Percentiles rank a stretch among this genome's conserved stretches.
Evolutionary conservation across 2,888 invertebrate genomes (phyloP).

Genomic region (Habroteleia sp.): DNA sequence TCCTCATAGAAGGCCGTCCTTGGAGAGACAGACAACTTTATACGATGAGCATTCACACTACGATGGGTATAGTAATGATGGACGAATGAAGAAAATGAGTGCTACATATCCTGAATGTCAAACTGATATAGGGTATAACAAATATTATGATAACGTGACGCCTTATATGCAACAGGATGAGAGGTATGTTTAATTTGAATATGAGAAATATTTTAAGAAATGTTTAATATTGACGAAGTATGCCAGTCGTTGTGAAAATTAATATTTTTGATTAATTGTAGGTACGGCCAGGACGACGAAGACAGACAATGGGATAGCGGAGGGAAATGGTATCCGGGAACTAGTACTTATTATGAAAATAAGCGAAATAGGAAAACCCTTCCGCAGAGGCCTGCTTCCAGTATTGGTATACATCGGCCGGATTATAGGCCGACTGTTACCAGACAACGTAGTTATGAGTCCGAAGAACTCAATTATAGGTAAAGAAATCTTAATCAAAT

Average conservation of each 20-base stretch:
- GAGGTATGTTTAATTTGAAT: slow-evolving; percentile 70
- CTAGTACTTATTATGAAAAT: slow-evolving; percentile 76
- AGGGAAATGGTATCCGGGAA: slow-evolving; percentile 81
- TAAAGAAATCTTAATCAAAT: no score
- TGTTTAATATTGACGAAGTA: slow-evolving; percentile 6
- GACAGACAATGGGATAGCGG: slow-evolving; percentile 89
- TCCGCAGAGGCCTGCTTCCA: slow-evolving; percentile 78
- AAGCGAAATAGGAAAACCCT: slow-evolving; percentile 78
- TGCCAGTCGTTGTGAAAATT: no score
- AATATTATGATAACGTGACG: slow-evolving; percentile 85
- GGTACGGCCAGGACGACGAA: slow-evolving; percentile 85
- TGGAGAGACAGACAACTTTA: slow-evolving; percentile 90
- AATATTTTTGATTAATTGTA: slow-evolving; percentile 63
- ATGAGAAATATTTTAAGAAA: no score
- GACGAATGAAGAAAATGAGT: slow-evolving; percentile 74
- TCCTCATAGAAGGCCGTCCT: slow-evolving; percentile 85
- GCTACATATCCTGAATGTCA: slow-evolving; percentile 77
- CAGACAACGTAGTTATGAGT: slow-evolving; percentile 78
- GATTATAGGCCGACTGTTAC: slow-evolving; percentile 76
- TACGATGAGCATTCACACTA: slow-evolving; percentile 88
- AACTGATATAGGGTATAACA: slow-evolving; percentile 83
- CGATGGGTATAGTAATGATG: slow-evolving; percentile 77
- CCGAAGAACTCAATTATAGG: slow-evolving; percentile 78
- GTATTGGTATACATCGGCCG: slow-evolving; percentile 76
- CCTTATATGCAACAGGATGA: slow-evolving; percentile 85